phyloP scores from a whole-genome alignment of 2,888 invertebrate genomes.

The Plusia festucae region DNA sequence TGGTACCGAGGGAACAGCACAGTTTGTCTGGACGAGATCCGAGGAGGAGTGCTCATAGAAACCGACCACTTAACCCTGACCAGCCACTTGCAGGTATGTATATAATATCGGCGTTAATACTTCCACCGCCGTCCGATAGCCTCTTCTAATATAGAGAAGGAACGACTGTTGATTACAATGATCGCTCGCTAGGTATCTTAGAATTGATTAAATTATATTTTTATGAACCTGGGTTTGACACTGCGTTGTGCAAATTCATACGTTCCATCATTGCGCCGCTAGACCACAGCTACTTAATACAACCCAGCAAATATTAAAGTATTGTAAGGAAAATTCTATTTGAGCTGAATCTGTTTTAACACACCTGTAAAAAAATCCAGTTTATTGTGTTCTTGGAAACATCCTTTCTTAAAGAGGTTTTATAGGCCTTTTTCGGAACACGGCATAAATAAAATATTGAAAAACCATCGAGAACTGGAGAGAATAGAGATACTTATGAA shows the following conservation, averaged over 20 bases:
- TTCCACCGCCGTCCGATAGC: too few relatives aligned
- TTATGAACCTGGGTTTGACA: too few relatives aligned
- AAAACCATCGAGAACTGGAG: constrained; percentile 46
- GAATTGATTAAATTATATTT: too few relatives aligned
- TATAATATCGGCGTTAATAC: background rate
- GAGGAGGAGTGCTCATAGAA: constrained; percentile 86
- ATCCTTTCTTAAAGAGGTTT: constrained; percentile 42
- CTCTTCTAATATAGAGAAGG: too few relatives aligned
- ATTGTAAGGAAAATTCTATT: constrained; percentile 31
- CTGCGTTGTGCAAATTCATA: too few relatives aligned
- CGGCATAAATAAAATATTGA: constrained; percentile 53
- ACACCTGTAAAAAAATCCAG: constrained; percentile 45
- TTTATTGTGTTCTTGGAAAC: constrained; percentile 44
- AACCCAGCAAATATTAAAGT: constrained; percentile 15
- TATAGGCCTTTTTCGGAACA: constrained; percentile 40
- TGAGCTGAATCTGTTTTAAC: constrained; percentile 29
- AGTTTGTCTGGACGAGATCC: constrained; percentile 75
- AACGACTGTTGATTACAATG: too few relatives aligned
- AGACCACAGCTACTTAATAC: background rate
- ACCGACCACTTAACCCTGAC: constrained; percentile 81
- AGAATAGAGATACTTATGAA: constrained; percentile 35
- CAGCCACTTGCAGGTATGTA: constrained; percentile 81
- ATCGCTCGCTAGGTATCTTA: too few relatives aligned
- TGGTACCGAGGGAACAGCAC: constrained; percentile 81
- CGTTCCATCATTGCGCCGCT: too few relatives aligned